Conservation (phyloP, 2,797 vertebrate species). For the Macropus fuliginosus region DNA sequence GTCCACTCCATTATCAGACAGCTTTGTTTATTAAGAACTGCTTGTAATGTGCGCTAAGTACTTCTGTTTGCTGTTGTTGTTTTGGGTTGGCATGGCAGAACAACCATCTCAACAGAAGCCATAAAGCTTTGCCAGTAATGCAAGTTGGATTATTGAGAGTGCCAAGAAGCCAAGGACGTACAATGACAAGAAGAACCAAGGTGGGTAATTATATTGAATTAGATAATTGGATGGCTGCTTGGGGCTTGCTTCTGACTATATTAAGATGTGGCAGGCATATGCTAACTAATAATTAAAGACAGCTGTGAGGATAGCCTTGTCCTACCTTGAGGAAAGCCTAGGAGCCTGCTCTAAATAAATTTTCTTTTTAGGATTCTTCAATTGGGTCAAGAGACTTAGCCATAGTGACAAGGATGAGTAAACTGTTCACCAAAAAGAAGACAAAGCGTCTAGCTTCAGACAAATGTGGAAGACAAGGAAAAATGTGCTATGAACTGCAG, state of each 20-base stretch:
- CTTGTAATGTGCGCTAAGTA: not conserved
- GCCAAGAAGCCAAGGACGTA: not conserved
- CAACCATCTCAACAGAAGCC: conserved; percentile 48
- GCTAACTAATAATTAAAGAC: not conserved
- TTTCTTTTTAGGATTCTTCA: not conserved
- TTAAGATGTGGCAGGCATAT: not conserved
- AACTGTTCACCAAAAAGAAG: not conserved
- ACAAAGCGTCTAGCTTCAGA: not conserved
- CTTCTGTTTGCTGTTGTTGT: conserved; percentile 16
- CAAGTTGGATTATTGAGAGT: not conserved
- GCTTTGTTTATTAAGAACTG: not conserved
- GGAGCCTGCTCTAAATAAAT: not conserved
- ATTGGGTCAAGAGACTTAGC: not conserved
- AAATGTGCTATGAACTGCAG: not conserved
- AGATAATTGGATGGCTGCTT: not conserved
- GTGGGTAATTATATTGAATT: not conserved
- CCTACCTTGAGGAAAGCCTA: not conserved
- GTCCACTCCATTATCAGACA: not conserved
- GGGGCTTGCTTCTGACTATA: not conserved
- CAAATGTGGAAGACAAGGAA: not conserved
- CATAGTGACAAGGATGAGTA: not conserved
- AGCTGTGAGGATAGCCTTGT: not conserved
- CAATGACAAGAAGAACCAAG: not conserved
- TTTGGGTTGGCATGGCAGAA: conserved; percentile 33
- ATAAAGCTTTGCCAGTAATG: conserved; percentile 22